Evolutionary conservation across 2,113 vertebrate species (phyloP).

Genomic region (Choloepus hoffmanni): DNA sequence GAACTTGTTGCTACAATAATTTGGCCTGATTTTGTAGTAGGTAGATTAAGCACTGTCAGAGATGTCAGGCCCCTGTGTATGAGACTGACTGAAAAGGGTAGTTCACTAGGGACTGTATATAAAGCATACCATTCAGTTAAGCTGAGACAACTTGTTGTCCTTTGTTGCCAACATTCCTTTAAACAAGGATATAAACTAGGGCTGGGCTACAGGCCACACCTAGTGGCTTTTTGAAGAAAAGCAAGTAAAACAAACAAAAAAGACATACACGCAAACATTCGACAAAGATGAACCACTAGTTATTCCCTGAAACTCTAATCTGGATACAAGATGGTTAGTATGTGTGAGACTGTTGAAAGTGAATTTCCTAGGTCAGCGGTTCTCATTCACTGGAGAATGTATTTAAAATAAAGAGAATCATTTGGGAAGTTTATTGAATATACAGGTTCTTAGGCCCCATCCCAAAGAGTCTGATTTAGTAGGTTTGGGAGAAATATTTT

Average conservation of each 20-base stretch:
- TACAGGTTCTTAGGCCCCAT: not conserved
- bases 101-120: not conserved
- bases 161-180: not conserved
- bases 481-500: not conserved
- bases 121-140: not conserved
- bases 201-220: slow-evolving; percentile 29
- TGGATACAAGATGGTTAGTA: not conserved
- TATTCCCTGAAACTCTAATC: not conserved
- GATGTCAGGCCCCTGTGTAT: not conserved
- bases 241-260: not conserved
- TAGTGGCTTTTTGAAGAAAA: slow-evolving; percentile 59
- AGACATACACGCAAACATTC: not conserved
- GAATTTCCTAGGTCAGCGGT: not conserved
- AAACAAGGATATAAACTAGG: not conserved
- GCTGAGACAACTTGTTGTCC: slow-evolving; percentile 13
- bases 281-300: not conserved
- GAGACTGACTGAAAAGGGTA: not conserved
- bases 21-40: not conserved
- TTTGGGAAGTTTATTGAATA: not conserved
- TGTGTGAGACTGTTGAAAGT: not conserved
- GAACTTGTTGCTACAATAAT: not conserved
- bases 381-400: not conserved
- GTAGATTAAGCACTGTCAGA: not conserved
- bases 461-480: not conserved
- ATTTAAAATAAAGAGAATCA: slow-evolving; percentile 34